Percentiles rank a stretch among this genome's conserved stretches.
These are phyloP conservation scores for Phyllostomus hastatus DNA, from an alignment of 2,113 vertebrate species.

Conservation along the genomic window DNA sequence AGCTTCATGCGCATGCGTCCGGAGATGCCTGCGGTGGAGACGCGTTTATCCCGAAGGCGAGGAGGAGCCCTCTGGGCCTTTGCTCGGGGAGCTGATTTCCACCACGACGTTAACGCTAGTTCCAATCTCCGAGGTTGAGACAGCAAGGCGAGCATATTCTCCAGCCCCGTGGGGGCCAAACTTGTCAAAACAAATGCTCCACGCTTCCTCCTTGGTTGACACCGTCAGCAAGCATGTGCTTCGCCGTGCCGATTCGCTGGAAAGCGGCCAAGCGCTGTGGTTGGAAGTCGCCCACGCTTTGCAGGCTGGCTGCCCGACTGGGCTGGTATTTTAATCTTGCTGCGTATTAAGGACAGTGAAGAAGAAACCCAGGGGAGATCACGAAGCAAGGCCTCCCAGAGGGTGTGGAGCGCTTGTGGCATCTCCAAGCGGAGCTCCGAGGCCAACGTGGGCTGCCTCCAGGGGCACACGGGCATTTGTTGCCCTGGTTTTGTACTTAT, in stretches of 20 bases:
- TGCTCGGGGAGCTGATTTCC: not conserved
- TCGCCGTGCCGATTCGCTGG: constrained; percentile 28
- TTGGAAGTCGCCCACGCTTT: constrained; percentile 48
- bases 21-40: no score
- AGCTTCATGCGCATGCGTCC: not conserved
- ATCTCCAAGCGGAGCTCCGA: not conserved
- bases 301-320: not conserved
- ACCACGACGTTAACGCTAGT: not conserved
- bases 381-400: not conserved
- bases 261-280: constrained; percentile 30
- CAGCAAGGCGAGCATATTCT: constrained; percentile 67
- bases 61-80: not conserved
- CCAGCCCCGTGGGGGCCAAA: constrained; percentile 54
- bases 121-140: constrained; percentile 53
- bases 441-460: not conserved
- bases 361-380: not conserved
- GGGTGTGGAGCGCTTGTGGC: not conserved
- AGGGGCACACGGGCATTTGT: not conserved
- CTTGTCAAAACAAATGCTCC: constrained; percentile 70
- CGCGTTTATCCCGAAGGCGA: not conserved
- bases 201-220: constrained; percentile 25
- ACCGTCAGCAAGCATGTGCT: constrained; percentile 18
- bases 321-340: constrained; percentile 57
- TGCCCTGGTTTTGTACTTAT: not conserved
- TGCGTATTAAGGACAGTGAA: not conserved